Conservation (phyloP, 2,888 invertebrate species). For the Drosophila affinis region DNA sequence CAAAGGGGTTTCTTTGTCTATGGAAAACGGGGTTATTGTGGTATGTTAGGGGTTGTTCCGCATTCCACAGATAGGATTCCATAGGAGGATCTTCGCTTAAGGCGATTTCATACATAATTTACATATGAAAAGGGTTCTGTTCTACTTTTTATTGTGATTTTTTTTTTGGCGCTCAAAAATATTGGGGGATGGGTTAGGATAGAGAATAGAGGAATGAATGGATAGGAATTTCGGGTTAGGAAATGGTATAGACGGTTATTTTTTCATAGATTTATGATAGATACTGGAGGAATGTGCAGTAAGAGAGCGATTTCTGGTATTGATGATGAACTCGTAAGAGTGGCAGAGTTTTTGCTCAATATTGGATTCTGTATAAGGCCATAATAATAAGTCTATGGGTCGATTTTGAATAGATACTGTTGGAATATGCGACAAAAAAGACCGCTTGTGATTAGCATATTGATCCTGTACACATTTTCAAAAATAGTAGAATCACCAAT, state of each 20-base stretch:
- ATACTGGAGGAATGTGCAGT: not conserved
- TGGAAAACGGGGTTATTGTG: not conserved
- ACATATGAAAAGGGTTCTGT: slow-evolving; percentile 52
- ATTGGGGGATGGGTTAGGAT: not conserved
- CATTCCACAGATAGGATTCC: slow-evolving; percentile 37
- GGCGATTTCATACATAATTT: slow-evolving; percentile 47
- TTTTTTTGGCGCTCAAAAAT: not conserved
- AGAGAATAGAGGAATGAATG: not conserved
- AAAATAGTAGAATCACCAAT: too few species aligned
- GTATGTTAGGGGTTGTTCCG: not conserved
- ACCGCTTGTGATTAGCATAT: too few species aligned
- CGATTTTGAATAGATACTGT: too few species aligned
- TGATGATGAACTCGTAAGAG: too few species aligned
- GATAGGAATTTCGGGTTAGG: not conserved
- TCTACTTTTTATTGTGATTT: not conserved
- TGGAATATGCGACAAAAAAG: too few species aligned
- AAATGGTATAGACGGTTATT: not conserved
- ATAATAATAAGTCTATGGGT: too few species aligned
- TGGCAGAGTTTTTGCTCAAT: too few species aligned
- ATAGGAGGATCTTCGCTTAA: slow-evolving; percentile 39
- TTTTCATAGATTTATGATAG: not conserved
- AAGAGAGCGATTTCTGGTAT: not conserved
- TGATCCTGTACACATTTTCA: too few species aligned
- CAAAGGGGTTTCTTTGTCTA: not conserved
- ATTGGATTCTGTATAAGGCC: too few species aligned